Base-by-base conservation (phyloP, 2,888 invertebrate genomes). In the Erebia aethiops region DNA sequence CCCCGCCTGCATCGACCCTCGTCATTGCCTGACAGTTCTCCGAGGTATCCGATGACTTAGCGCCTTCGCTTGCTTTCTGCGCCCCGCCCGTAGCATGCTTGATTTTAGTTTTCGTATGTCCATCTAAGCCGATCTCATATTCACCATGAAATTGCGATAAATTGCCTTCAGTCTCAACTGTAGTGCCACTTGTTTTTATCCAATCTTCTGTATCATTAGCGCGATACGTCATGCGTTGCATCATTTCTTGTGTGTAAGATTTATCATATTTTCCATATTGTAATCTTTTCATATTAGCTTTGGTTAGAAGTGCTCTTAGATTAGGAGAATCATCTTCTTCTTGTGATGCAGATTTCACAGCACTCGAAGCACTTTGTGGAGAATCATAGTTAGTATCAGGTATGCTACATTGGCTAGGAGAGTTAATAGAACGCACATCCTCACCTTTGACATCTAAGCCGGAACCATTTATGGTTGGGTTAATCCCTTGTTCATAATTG, bases 261-360 rank as follows among this genome's bases (percentile, higher is more conserved):
- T 90, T 86, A 63, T 87, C 84, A 77, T 75, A 77, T 80, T 90
- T 87, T 79, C 74, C 58, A 83, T 89, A 84, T 83, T 80, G 80
- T 54, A 77, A 77, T 76, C 84, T 90, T 82, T 85, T 88, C 70
- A 71, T 77, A 7, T 76, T 77, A 7, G 87, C 83, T 71, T 89
- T 88, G 4, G 93, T 94, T 69, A 96, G 85, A 66, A 95, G 81
- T 0, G 95, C 94, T 76, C 95, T 90, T 21, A 96, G 82, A 57
- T 95, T 95, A 14, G 95, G 94, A 16, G 94, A 94, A 79, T 94
- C 94, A 4, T 92, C 87, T 61, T 76, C 79, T 72, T 88, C 88
- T 35, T 86, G 85, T 52, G 85, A 83, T 3, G 81, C 76, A 67
- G 90, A 77, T 76, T 91, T 88, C 1, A 86, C 76, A 68, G 81